Percentiles rank a stretch among this genome's conserved stretches.
These are phyloP conservation scores for Psittacara wagleri DNA, from an alignment of 2,113 vertebrate genomes.

Conservation along the genomic window DNA sequence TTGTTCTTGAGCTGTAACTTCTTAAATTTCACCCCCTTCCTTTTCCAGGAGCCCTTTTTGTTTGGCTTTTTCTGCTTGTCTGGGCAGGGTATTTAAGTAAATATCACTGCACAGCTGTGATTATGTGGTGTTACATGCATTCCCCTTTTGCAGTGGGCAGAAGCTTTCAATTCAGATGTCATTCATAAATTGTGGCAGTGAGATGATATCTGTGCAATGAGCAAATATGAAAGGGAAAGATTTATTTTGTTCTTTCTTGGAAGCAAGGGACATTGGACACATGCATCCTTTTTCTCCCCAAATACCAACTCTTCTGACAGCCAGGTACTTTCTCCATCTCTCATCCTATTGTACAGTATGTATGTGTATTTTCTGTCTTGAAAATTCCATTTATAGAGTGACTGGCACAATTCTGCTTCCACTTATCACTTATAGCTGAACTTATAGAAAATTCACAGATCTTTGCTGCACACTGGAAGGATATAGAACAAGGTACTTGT, in stretches of 20 bases:
- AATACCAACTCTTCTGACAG: neutral
- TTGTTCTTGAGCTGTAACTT: neutral
- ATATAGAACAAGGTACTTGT: neutral
- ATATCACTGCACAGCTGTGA: neutral
- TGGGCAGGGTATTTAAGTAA: neutral
- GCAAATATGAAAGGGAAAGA: neutral
- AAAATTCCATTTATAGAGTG: constrained; percentile 18
- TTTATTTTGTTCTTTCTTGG: neutral
- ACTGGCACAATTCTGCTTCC: neutral
- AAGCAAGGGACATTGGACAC: neutral
- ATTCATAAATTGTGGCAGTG: neutral
- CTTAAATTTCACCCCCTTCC: neutral
- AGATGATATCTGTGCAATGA: neutral
- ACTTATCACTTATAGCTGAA: neutral
- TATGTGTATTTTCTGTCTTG: neutral
- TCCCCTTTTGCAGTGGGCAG: neutral
- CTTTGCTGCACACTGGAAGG: neutral
- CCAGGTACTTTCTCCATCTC: neutral
- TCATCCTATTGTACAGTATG: neutral
- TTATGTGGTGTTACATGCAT: neutral
- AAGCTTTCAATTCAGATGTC: neutral
- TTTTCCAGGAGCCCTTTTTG: neutral
- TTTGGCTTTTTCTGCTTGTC: neutral
- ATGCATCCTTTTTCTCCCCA: neutral
- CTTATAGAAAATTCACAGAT: neutral